A percentile compares a stretch with the other conserved stretches of the same genome.
phyloP scores from a whole-genome alignment of 2,113 vertebrate species.

The Phalacrocorax aristotelis region DNA sequence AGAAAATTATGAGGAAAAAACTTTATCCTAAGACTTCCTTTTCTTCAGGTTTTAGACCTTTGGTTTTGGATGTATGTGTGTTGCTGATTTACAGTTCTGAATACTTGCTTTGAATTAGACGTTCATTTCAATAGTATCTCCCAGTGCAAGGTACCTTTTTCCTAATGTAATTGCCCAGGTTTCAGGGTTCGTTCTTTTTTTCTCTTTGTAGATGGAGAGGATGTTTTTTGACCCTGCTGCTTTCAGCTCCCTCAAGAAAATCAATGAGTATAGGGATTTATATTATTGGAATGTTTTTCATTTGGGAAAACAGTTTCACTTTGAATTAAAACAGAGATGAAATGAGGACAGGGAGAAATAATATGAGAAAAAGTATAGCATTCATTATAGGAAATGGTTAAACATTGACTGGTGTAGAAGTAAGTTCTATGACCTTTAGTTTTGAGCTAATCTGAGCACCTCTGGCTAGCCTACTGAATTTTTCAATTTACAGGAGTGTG shows the following conservation, averaged over 20 bases:
- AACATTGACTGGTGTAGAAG: background rate
- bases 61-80: background rate
- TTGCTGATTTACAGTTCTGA: background rate
- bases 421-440: background rate
- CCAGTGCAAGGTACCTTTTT: background rate
- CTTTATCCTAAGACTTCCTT: background rate
- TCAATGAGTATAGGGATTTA: background rate
- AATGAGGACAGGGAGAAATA: background rate
- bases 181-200: background rate
- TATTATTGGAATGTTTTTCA: background rate
- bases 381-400: background rate
- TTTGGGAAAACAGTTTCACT: background rate
- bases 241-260: background rate
- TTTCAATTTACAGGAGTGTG: rapidly evolving
- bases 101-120: background rate
- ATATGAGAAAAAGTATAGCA: background rate
- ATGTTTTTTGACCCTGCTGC: background rate
- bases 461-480: background rate
- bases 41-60: background rate
- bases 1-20: background rate
- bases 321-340: background rate
- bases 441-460: background rate
- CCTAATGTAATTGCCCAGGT: background rate
- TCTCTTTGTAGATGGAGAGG: background rate
- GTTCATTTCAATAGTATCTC: background rate